Conservation (phyloP, 2,888 invertebrate species). For the Priocnemis perturbator region DNA sequence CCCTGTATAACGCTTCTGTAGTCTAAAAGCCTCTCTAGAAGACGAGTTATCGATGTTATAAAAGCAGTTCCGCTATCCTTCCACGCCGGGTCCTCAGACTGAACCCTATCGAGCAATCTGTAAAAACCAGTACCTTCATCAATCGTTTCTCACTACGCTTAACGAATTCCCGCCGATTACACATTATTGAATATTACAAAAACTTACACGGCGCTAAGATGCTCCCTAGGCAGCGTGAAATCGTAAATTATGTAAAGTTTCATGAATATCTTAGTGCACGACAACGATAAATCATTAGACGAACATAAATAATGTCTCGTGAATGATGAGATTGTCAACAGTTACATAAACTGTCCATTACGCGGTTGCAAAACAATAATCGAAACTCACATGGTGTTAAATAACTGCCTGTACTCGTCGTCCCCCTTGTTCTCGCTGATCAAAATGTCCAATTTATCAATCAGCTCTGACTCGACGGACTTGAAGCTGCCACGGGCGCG, state of each 20-base stretch:
- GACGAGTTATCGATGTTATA: slow-evolving; percentile 92
- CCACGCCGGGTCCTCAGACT: slow-evolving; percentile 91
- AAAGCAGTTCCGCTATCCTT: slow-evolving; percentile 94
- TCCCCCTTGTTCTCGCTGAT: slow-evolving; percentile 96
- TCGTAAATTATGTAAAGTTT: slow-evolving; percentile 21
- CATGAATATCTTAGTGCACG: slow-evolving; percentile 11
- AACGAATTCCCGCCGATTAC: neutral
- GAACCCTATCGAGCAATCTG: slow-evolving; percentile 90
- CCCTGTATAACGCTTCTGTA: slow-evolving; percentile 97
- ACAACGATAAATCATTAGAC: slow-evolving; percentile 17
- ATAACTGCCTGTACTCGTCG: slow-evolving; percentile 93
- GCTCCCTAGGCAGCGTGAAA: slow-evolving; percentile 82
- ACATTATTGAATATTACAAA: slow-evolving; percentile 26
- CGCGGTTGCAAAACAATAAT: too few relatives aligned
- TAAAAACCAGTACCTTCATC: neutral
- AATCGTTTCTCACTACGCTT: neutral
- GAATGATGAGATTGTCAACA: too few relatives aligned
- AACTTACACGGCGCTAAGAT: slow-evolving; percentile 95
- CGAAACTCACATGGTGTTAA: slow-evolving; percentile 92
- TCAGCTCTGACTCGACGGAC: slow-evolving; percentile 93
- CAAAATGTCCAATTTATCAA: slow-evolving; percentile 94
- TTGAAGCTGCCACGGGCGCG: slow-evolving; percentile 89
- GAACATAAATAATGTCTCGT: too few relatives aligned
- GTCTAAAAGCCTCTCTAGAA: slow-evolving; percentile 92
- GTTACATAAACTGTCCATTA: too few relatives aligned